Percentiles rank a stretch among this genome's conserved stretches.
Evolutionary conservation across 2,113 vertebrate species (phyloP).

Genomic region (Hippocampus abdominalis): DNA sequence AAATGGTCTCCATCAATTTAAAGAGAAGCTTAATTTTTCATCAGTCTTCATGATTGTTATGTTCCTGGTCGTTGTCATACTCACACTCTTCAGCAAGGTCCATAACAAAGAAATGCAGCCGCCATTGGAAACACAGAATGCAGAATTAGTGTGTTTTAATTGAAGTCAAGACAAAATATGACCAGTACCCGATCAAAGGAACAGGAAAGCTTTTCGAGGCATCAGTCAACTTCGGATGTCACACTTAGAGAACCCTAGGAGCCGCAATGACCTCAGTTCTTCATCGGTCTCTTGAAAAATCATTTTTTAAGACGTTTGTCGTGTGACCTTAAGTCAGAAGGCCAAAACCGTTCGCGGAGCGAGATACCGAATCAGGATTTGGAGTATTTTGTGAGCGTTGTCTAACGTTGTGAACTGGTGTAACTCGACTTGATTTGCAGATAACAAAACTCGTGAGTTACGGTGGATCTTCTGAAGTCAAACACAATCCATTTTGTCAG

Average conservation of each 20-base stretch:
- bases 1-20: too few species aligned
- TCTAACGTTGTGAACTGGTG: neutral
- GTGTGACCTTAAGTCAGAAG: neutral
- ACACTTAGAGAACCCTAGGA: neutral
- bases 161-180: neutral
- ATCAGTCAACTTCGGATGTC: neutral
- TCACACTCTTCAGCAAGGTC: neutral
- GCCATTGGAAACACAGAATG: neutral
- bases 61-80: too few species aligned
- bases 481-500: too few species aligned
- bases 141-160: neutral
- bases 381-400: neutral
- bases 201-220: neutral
- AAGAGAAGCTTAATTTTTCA: too few species aligned
- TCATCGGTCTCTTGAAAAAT: neutral
- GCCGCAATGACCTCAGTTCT: neutral
- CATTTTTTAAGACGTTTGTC: neutral
- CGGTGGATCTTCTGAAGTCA: neutral
- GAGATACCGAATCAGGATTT: too few species aligned
- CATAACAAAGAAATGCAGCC: neutral
- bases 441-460: neutral
- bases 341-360: too few species aligned
- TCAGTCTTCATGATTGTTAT: too few species aligned
- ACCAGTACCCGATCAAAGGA: neutral
- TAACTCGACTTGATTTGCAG: neutral